Evolutionary conservation across 2,797 vertebrate genomes (phyloP).

Genomic region (Ctenosaura bakeri): DNA sequence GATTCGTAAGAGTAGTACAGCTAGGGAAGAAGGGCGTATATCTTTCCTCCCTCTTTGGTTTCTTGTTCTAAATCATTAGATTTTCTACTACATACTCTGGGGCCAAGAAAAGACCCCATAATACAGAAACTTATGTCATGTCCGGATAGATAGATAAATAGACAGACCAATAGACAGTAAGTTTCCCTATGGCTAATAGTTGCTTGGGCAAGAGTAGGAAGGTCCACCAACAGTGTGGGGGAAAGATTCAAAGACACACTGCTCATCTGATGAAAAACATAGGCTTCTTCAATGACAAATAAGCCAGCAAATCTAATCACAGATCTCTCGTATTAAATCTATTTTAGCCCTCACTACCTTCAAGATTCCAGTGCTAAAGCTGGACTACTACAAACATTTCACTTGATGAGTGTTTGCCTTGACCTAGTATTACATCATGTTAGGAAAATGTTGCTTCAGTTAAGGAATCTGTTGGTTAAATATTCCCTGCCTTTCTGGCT

Average conservation of each 20-base stretch:
- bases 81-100: not conserved
- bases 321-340: not conserved
- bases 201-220: not conserved
- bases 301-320: not conserved
- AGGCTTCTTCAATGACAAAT: not conserved
- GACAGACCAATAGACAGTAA: too few species aligned
- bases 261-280: not conserved
- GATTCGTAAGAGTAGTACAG: not conserved
- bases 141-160: not conserved
- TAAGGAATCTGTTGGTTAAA: slow-evolving; percentile 39
- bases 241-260: not conserved
- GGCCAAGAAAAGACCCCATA: not conserved
- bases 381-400: not conserved
- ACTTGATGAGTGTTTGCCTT: slow-evolving; percentile 1
- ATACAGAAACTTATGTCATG: not conserved
- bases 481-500: not conserved
- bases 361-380: not conserved
- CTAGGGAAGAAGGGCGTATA: not conserved
- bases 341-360: not conserved
- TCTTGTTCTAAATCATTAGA: not conserved
- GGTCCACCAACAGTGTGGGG: not conserved
- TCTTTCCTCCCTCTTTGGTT: not conserved
- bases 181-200: not conserved
- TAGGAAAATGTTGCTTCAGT: slow-evolving; percentile 9
- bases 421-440: slow-evolving; percentile 15